Conservation (phyloP, 2,797 vertebrate genomes). For the Channallabes apus region DNA sequence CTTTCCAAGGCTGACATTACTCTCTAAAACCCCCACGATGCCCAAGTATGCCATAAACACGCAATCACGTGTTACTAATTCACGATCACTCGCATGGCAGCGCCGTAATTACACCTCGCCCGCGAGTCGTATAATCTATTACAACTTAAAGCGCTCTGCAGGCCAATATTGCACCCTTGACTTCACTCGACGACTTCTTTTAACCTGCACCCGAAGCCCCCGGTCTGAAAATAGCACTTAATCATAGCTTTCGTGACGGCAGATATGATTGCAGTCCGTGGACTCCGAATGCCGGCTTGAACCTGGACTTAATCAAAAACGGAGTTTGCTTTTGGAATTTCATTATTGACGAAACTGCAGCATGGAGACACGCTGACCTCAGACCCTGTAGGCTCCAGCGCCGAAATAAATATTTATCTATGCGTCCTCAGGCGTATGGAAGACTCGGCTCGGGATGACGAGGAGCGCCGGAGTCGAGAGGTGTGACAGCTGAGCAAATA, state of each 20-base stretch:
- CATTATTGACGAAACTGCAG: conserved; percentile 50
- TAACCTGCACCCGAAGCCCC: conserved; percentile 32
- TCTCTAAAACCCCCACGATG: not conserved
- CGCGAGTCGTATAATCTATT: not conserved
- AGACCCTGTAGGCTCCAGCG: conserved; percentile 9
- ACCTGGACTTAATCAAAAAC: conserved; percentile 69
- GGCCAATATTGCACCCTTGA: conserved; percentile 1
- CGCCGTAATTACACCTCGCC: not conserved
- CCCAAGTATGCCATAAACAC: not conserved
- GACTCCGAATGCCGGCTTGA: conserved; percentile 55
- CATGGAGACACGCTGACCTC: not conserved
- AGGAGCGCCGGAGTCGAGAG: conserved; percentile 36
- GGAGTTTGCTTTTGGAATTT: conserved; percentile 55
- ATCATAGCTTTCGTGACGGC: conserved; percentile 3
- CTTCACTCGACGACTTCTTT: conserved; percentile 18
- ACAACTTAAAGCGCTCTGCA: not conserved
- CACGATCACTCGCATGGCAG: not conserved
- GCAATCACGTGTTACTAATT: not conserved
- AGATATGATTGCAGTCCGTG: conserved; percentile 38
- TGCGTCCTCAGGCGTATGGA: conserved; percentile 26
- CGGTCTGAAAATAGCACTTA: conserved; percentile 28
- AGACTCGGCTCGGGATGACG: conserved; percentile 34
- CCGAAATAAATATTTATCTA: conserved; percentile 51
- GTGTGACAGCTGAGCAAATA: conserved; percentile 41
- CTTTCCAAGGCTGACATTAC: not conserved